Evolutionary conservation across 2,797 vertebrate genomes (phyloP).

Genomic region (Aphelocoma californica): DNA sequence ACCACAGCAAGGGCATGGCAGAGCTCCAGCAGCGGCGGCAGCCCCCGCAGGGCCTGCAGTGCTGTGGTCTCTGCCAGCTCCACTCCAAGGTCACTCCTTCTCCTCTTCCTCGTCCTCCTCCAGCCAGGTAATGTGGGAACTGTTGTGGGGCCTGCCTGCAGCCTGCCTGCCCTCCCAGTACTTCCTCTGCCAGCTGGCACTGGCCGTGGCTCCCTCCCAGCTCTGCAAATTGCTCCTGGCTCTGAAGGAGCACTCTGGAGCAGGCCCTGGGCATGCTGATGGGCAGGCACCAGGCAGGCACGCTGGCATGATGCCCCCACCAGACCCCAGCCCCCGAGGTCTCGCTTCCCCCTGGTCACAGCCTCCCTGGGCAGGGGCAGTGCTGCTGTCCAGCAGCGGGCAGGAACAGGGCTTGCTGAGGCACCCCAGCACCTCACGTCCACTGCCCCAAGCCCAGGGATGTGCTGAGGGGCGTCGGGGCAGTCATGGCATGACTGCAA

Average conservation of each 20-base stretch:
- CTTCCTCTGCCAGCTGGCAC: neutral
- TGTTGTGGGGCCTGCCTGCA: neutral
- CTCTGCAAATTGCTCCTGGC: neutral
- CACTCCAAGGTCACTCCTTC: neutral
- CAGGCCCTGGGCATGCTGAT: neutral
- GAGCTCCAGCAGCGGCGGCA: rapidly evolving
- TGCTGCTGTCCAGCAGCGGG: neutral
- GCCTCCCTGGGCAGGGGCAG: neutral
- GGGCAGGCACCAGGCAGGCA: neutral
- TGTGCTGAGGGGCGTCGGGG: rapidly evolving
- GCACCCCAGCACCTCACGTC: neutral
- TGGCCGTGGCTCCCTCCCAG: neutral
- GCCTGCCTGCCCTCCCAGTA: neutral
- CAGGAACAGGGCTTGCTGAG: neutral
- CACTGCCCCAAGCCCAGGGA: neutral
- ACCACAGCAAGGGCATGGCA: neutral
- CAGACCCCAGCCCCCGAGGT: rapidly evolving
- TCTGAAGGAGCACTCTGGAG: neutral
- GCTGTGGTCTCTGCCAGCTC: neutral
- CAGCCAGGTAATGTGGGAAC: neutral
- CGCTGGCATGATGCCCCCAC: neutral
- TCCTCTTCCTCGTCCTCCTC: neutral
- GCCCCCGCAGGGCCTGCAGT: neutral
- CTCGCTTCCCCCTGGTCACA: rapidly evolving
- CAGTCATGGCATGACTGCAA: rapidly evolving